Evolutionary conservation across 2,113 vertebrate species (phyloP).

Genomic region (Ondatra zibethicus): DNA sequence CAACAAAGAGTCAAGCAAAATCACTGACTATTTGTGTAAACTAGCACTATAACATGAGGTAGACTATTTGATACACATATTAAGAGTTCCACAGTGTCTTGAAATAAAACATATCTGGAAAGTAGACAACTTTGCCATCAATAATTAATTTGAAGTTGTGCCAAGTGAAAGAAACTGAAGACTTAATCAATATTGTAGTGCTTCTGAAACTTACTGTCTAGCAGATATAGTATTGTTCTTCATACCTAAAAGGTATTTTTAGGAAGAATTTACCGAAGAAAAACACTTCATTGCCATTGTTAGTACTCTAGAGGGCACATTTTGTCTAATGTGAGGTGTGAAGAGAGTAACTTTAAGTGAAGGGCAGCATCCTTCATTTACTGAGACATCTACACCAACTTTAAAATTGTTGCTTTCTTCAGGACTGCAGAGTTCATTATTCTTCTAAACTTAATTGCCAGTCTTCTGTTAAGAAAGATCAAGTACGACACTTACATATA

Average conservation of each 20-base stretch:
- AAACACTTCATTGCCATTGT: slow-evolving; percentile 33
- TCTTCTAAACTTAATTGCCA: slow-evolving; percentile 44
- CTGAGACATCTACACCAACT: slow-evolving; percentile 38
- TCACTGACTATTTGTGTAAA: slow-evolving; percentile 73
- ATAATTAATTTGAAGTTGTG: slow-evolving; percentile 80
- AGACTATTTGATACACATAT: slow-evolving; percentile 81
- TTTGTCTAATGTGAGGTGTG: slow-evolving; percentile 61
- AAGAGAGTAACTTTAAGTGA: slow-evolving; percentile 14
- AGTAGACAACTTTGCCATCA: slow-evolving; percentile 65
- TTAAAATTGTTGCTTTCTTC: not conserved
- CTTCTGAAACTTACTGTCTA: slow-evolving; percentile 48
- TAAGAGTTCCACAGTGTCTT: slow-evolving; percentile 67
- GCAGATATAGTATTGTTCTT: not conserved
- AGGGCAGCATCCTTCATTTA: slow-evolving; percentile 71
- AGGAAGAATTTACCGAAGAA: slow-evolving; percentile 70
- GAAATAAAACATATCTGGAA: slow-evolving; percentile 65
- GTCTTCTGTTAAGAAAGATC: slow-evolving; percentile 55
- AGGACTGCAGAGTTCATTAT: slow-evolving; percentile 36
- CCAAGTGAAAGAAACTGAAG: slow-evolving; percentile 48
- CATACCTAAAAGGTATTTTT: not conserved
- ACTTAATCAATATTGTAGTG: slow-evolving; percentile 70
- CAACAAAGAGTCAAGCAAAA: slow-evolving; percentile 79
- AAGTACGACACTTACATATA: slow-evolving; percentile 35
- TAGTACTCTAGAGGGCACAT: slow-evolving; percentile 33
- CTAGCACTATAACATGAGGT: slow-evolving; percentile 70